phyloP scores from a whole-genome alignment of 2,113 vertebrate species.

The Azemiops feae region DNA sequence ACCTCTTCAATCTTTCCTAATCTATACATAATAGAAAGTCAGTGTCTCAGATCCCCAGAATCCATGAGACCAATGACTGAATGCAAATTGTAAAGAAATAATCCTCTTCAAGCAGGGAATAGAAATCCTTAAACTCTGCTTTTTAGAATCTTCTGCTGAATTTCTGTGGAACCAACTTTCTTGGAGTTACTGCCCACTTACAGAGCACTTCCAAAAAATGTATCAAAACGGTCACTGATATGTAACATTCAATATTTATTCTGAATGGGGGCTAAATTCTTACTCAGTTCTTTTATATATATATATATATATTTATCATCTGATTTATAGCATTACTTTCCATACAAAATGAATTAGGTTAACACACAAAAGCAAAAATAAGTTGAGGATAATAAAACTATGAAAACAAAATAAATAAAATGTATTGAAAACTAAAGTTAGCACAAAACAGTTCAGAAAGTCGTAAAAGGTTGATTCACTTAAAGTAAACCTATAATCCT shows the following conservation, averaged over 20 bases:
- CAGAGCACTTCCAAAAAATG: not conserved
- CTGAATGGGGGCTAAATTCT: not conserved
- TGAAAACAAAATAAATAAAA: not conserved
- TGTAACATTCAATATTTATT: not conserved
- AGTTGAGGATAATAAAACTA: not conserved
- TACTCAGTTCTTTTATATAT: not conserved
- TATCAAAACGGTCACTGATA: not conserved
- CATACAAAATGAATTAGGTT: not conserved
- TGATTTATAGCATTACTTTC: not conserved
- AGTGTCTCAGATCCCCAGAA: not conserved
- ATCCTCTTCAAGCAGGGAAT: not conserved
- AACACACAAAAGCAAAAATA: not conserved
- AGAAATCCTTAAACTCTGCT: not conserved
- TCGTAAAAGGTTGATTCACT: not conserved
- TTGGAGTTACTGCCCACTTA: not conserved
- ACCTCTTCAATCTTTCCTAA: not conserved
- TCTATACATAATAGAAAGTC: not conserved
- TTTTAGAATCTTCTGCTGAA: not conserved
- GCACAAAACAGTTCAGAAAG: not conserved
- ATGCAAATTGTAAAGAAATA: not conserved
- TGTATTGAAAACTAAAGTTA: not conserved
- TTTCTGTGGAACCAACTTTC: not conserved
- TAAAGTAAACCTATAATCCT: not conserved
- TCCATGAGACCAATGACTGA: not conserved
- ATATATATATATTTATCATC: not conserved